These are phyloP conservation scores for Fistularia commersonii DNA, from an alignment of 2,797 vertebrate genomes.

Conservation along the genomic window DNA sequence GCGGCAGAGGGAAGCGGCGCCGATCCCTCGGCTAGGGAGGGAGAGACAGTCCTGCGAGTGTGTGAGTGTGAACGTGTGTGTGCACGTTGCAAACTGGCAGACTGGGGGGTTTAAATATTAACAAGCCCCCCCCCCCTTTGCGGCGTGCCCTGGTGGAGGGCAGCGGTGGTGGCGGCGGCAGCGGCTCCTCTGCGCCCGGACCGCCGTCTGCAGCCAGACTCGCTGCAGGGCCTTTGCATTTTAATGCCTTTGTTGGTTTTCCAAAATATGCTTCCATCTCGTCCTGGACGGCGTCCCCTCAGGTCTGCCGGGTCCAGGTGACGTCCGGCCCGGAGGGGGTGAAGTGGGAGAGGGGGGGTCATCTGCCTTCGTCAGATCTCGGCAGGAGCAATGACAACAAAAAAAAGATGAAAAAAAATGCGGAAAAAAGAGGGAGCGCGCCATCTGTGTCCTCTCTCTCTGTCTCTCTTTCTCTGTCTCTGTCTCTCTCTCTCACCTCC, in stretches of 20 bases:
- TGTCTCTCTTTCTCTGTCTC: too few species aligned
- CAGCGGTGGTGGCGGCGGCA: too few species aligned
- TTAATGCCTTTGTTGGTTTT: slow-evolving; percentile 85
- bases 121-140: slow-evolving; percentile 77
- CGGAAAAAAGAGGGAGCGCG: slow-evolving; percentile 16
- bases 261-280: slow-evolving; percentile 84
- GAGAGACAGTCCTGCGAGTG: slow-evolving; percentile 42
- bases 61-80: slow-evolving; percentile 39
- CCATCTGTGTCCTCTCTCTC: slow-evolving; percentile 60
- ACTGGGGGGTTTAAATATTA: slow-evolving; percentile 84
- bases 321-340: slow-evolving; percentile 59
- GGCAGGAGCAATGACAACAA: slow-evolving; percentile 2
- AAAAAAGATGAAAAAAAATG: slow-evolving; percentile 2
- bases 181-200: slow-evolving; percentile 75
- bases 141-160: slow-evolving; percentile 71
- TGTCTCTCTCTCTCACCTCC: too few species aligned
- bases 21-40: slow-evolving; percentile 53
- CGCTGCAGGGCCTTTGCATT: slow-evolving; percentile 83
- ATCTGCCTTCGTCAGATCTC: slow-evolving; percentile 44
- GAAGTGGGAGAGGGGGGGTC: neutral
- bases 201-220: slow-evolving; percentile 75
- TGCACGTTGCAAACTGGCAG: slow-evolving; percentile 72
- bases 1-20: too few species aligned
- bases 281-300: slow-evolving; percentile 70
- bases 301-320: slow-evolving; percentile 76